Evolutionary conservation across 2,888 invertebrate genomes (phyloP).

Genomic region (Pardosa pseudoannulata): DNA sequence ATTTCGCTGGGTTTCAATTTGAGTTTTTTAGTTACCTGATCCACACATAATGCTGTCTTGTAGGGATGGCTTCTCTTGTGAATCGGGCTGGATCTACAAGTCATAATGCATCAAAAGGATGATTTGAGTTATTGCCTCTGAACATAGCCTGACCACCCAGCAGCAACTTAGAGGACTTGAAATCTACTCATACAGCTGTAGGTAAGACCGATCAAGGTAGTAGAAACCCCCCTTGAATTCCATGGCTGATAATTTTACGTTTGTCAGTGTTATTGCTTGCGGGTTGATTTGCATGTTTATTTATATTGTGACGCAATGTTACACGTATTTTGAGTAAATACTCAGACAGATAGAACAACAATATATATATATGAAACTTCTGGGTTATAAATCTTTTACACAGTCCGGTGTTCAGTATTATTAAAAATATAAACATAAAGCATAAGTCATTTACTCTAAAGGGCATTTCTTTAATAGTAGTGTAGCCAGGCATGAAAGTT

Average conservation of each 20-base stretch:
- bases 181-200: constrained; percentile 34
- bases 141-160: constrained; percentile 35
- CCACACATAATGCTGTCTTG: constrained; percentile 71
- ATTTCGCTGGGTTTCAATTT: constrained; percentile 14
- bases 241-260: constrained; percentile 3
- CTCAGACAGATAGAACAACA: too few species aligned
- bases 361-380: too few species aligned
- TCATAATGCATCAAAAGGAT: constrained; percentile 28
- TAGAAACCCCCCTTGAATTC: constrained; percentile 2
- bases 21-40: constrained; percentile 47
- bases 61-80: constrained; percentile 57
- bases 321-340: too few species aligned
- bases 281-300: constrained; percentile 44
- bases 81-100: constrained; percentile 24
- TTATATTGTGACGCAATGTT: too few species aligned
- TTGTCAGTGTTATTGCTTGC: constrained; percentile 1
- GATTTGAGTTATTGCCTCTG: constrained; percentile 47
- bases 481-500: too few species aligned
- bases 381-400: too few species aligned
- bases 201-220: constrained; percentile 48
- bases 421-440: too few species aligned
- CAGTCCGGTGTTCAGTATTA: too few species aligned
- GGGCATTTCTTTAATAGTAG: too few species aligned
- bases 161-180: constrained; percentile 35
- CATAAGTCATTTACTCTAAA: too few species aligned